phyloP scores from a whole-genome alignment of 2,888 invertebrate species.

The Amphipyra berbera region DNA sequence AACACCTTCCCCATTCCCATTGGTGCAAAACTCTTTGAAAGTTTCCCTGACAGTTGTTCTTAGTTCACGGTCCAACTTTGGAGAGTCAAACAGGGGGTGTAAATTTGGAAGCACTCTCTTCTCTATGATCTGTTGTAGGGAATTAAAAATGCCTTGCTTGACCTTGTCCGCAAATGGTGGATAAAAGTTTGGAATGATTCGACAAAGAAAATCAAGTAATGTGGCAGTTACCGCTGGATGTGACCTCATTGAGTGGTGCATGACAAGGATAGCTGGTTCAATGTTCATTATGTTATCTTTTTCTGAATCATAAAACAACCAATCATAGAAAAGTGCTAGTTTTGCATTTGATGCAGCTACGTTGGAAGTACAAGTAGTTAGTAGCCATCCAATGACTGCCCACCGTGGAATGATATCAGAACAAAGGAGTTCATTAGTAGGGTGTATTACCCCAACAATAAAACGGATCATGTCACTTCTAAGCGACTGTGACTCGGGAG shows the following conservation, averaged over 20 bases:
- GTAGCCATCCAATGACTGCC: constrained; percentile 98
- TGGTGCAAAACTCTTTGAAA: constrained; percentile 96
- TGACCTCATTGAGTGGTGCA: constrained; percentile 97
- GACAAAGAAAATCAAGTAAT: constrained; percentile 96
- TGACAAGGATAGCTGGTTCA: constrained; percentile 97
- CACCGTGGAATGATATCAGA: constrained; percentile 98
- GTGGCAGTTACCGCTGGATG: constrained; percentile 97
- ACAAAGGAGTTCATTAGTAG: constrained; percentile 96
- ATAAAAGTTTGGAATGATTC: constrained; percentile 97
- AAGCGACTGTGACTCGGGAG: constrained; percentile 97
- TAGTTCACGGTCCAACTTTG: constrained; percentile 95
- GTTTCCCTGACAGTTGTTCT: constrained; percentile 96
- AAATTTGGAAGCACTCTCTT: constrained; percentile 97
- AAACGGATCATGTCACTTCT: constrained; percentile 98
- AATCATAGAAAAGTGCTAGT: constrained; percentile 97
- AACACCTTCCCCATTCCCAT: constrained; percentile 86
- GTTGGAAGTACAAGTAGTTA: constrained; percentile 96
- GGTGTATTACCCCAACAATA: constrained; percentile 98
- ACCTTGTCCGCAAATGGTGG: constrained; percentile 95
- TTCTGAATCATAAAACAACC: constrained; percentile 97
- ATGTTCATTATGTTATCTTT: constrained; percentile 99
- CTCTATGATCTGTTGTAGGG: constrained; percentile 95
- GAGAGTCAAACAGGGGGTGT: constrained; percentile 96
- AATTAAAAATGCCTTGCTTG: constrained; percentile 94
- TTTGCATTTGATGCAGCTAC: constrained; percentile 97